phyloP scores from a whole-genome alignment of 2,797 vertebrate species.

The Naso thynnoides region DNA sequence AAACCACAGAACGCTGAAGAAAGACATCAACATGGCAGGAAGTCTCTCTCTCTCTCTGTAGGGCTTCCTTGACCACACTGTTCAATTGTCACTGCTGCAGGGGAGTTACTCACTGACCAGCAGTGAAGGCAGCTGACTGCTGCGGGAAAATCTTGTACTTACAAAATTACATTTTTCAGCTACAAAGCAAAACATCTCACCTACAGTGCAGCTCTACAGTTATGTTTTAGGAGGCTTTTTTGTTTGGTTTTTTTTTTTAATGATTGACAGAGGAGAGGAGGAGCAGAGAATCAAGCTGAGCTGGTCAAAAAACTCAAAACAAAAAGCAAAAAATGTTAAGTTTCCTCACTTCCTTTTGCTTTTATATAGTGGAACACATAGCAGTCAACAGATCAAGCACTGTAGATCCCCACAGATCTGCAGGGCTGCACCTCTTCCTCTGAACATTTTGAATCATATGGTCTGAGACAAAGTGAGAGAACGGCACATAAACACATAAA shows the following conservation, averaged over 20 bases:
- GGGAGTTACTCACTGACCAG: conserved; percentile 29
- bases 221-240: background rate
- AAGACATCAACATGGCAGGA: conserved; percentile 21
- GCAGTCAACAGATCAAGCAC: conserved; percentile 14
- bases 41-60: conserved; percentile 24
- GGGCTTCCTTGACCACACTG: conserved; percentile 11
- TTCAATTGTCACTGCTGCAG: conserved; percentile 18
- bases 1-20: conserved; percentile 31
- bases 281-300: conserved; percentile 15
- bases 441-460: conserved; percentile 50
- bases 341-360: conserved; percentile 53
- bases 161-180: conserved; percentile 9
- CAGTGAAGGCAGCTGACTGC: conserved; percentile 7
- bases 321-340: conserved; percentile 36
- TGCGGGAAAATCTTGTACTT: conserved; percentile 20
- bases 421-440: conserved; percentile 25
- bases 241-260: conserved; percentile 3
- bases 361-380: background rate
- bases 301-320: conserved; percentile 21
- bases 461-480: conserved; percentile 31
- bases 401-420: conserved; percentile 11
- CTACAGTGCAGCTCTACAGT: background rate
- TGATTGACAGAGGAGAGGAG: background rate
- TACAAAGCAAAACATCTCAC: conserved; percentile 4
- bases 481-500: conserved; percentile 40